A percentile compares a stretch with the other conserved stretches of the same genome.
Evolutionary conservation across 1,140 invertebrate species (phyloP).

Genomic region (Telenomus remus): DNA sequence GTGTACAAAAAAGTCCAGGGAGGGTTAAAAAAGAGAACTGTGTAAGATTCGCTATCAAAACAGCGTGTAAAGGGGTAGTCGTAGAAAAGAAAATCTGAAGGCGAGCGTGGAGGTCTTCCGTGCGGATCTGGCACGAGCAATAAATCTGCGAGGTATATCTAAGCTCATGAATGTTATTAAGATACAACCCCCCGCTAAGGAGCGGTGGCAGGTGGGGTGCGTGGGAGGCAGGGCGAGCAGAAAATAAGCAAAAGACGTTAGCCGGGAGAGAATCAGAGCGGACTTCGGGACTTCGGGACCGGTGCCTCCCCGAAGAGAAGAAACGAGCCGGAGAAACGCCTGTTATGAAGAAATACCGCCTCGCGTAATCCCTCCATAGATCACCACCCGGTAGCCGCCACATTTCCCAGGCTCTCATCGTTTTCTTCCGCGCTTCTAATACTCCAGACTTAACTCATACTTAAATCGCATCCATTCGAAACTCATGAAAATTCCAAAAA

Average conservation of each 20-base stretch:
- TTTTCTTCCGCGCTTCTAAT: conserved; percentile 55
- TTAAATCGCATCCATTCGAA: conserved; percentile 58
- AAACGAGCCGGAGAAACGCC: conserved; percentile 63
- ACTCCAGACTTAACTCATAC: conserved; percentile 60
- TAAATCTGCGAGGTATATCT: conserved; percentile 76
- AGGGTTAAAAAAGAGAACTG: conserved; percentile 33
- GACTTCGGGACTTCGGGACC: conserved; percentile 51
- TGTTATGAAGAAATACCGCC: conserved; percentile 74
- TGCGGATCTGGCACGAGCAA: conserved; percentile 69
- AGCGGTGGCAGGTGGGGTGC: conserved; percentile 51
- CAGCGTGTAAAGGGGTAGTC: conserved; percentile 53
- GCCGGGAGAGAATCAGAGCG: conserved; percentile 36
- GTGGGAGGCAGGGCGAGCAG: conserved; percentile 40
- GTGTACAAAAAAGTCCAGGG: conserved; percentile 35
- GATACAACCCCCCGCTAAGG: conserved; percentile 74
- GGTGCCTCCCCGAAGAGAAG: conserved; percentile 51
- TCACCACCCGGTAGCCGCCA: conserved; percentile 66
- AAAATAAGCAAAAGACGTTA: conserved; percentile 45
- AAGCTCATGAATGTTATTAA: conserved; percentile 77
- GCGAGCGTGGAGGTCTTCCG: conserved; percentile 60
- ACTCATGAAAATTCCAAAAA: conserved; percentile 55
- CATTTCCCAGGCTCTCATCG: conserved; percentile 39
- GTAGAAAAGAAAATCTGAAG: conserved; percentile 58
- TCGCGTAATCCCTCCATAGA: conserved; percentile 72
- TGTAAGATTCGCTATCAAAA: conserved; percentile 50